These are phyloP conservation scores for Pelodytes ibericus DNA, from an alignment of 2,797 vertebrate genomes.

Conservation along the genomic window DNA sequence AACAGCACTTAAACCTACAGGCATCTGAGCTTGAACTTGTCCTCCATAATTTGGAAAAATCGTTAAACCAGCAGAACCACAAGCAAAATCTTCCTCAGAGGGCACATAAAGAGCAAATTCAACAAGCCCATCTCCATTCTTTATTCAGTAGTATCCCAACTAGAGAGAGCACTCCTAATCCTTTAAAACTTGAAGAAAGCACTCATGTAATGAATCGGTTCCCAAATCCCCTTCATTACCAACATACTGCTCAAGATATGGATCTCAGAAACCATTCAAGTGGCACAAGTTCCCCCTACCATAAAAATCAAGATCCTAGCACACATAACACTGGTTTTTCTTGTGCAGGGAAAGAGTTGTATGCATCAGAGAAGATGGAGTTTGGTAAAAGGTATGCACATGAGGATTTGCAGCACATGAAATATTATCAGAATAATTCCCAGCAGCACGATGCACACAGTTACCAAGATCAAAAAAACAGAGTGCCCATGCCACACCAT, in stretches of 20 bases:
- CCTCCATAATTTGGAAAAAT: constrained; percentile 74
- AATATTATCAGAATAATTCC: constrained; percentile 75
- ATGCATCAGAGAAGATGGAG: constrained; percentile 68
- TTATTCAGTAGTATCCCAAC: constrained; percentile 56
- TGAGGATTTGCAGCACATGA: constrained; percentile 69
- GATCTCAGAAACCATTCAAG: constrained; percentile 72
- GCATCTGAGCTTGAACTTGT: constrained; percentile 75
- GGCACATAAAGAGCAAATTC: constrained; percentile 62
- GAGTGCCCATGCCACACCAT: constrained; percentile 71
- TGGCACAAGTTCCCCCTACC: constrained; percentile 65
- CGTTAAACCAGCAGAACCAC: constrained; percentile 71
- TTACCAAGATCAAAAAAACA: constrained; percentile 68
- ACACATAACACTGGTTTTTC: constrained; percentile 63
- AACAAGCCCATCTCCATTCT: constrained; percentile 55
- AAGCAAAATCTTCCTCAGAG: constrained; percentile 57
- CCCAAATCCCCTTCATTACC: constrained; percentile 63
- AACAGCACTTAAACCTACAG: constrained; percentile 80
- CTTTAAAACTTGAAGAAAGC: constrained; percentile 65
- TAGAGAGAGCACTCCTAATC: constrained; percentile 58
- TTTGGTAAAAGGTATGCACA: constrained; percentile 43
- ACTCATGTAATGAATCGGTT: constrained; percentile 63
- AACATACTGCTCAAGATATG: constrained; percentile 69
- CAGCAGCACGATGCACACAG: constrained; percentile 76
- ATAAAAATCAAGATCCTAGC: constrained; percentile 64
- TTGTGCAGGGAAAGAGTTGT: constrained; percentile 67